Percentiles rank a stretch among this genome's conserved stretches.
Conservation (phyloP, 2,113 vertebrate species). For the Amblyornis subalaris region DNA sequence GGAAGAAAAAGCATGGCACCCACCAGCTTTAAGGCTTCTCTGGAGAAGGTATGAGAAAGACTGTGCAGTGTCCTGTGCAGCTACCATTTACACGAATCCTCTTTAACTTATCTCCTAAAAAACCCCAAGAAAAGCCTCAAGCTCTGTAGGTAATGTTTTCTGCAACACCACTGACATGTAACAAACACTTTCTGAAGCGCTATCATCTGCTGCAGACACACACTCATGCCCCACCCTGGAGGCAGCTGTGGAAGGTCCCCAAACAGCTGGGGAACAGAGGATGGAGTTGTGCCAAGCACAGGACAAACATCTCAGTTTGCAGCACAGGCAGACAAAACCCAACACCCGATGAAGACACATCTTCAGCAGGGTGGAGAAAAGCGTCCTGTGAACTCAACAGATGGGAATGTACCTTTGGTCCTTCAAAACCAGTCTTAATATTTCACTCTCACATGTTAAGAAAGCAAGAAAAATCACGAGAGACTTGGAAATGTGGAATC, state of each 20-base stretch:
- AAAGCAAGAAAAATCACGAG: background rate
- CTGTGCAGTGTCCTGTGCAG: background rate
- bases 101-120: background rate
- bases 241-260: background rate
- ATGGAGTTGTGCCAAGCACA: background rate
- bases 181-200: rapidly evolving
- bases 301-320: background rate
- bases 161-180: background rate
- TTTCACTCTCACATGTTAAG: background rate
- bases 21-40: background rate
- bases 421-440: background rate
- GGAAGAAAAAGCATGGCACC: background rate
- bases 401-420: background rate
- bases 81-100: background rate
- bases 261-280: background rate
- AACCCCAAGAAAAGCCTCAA: background rate
- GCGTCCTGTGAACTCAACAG: background rate
- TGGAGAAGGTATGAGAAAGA: background rate
- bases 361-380: background rate
- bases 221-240: constrained; percentile 2
- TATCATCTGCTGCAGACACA: constrained; percentile 11
- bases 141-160: background rate
- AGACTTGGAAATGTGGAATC: background rate
- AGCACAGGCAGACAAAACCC: background rate
- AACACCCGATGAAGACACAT: background rate